Base-by-base conservation (phyloP, 2,888 invertebrate species). In the Hypsopygia costalis region DNA sequence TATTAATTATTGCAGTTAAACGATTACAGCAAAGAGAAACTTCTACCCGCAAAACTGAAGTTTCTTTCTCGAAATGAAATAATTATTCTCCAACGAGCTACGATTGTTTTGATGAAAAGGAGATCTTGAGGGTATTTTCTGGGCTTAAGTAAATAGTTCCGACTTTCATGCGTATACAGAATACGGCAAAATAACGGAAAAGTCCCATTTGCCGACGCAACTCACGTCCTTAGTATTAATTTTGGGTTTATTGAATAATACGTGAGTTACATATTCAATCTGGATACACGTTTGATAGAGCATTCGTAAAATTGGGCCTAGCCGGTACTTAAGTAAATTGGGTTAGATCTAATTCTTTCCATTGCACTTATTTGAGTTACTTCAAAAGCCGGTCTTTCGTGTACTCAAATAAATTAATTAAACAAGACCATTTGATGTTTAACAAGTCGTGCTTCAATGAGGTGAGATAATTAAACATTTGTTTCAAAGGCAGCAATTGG, bases 181-280 rank as follows among this genome's bases (percentile, higher is more conserved):
- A 77, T 71, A 70, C 60, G 65, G 54, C 49, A 63, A 69, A 69
- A 69, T 71, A 70, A 67, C 62, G 57, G 57, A 67, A 69, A 76
- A 74, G 63, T 69, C 58, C 55, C 62, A 60, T 67, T 75, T 51
- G 43, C 50, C 49, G 52, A 77, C 49, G 60, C 79, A 46, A 41
- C 64, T 70, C 83, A 82, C 82, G 83, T 81, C 45, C 62, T 41
- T 62, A 62, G 72, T 81, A 83, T 82, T 82, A 82, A 81, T 81
- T 81, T 81, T 76, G 78, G 76, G 81, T 78, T 80, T 81, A 83
- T 83, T 81, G 81, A 83, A 82, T 82, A 76, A 76, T 75, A 82
- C 82, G 81, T 82, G 83, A 78, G 70, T 70, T 51, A 69, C 75
- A 79, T 78, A 65, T 54, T 53, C 66, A 70, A 80, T 75, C 61